Percentiles rank a stretch among this genome's conserved stretches.
Evolutionary conservation across 1,140 invertebrate genomes (phyloP).

Genomic region (Cydia amplana): DNA sequence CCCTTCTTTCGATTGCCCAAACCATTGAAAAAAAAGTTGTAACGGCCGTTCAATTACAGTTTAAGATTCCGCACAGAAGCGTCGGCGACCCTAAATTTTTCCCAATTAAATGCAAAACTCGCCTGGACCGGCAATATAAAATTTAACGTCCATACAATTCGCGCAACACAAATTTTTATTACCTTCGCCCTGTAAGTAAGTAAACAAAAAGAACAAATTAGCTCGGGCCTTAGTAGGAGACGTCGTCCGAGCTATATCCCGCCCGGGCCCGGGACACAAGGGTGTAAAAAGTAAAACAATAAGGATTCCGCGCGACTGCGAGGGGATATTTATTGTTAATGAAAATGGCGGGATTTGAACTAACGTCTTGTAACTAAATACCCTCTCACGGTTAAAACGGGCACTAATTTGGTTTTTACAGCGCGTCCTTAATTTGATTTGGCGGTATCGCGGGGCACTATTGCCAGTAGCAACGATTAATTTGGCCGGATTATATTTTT

Average conservation of each 20-base stretch:
- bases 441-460: constrained; percentile 77
- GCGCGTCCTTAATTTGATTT: constrained; percentile 81
- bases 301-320: constrained; percentile 74
- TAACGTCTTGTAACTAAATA: constrained; percentile 80
- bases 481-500: constrained; percentile 80
- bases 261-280: constrained; percentile 71
- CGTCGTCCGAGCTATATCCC: constrained; percentile 60
- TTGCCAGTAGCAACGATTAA: constrained; percentile 78
- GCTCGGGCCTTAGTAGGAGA: constrained; percentile 58
- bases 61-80: constrained; percentile 77
- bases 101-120: constrained; percentile 78
- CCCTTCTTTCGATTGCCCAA: constrained; percentile 56
- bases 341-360: constrained; percentile 80
- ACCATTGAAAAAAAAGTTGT: constrained; percentile 73
- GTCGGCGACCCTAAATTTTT: constrained; percentile 76
- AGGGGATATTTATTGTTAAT: constrained; percentile 81
- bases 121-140: constrained; percentile 69
- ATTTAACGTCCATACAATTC: constrained; percentile 78
- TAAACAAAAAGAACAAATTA: constrained; percentile 79
- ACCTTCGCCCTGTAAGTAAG: constrained; percentile 70
- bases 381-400: constrained; percentile 79
- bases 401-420: constrained; percentile 81
- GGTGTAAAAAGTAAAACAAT: constrained; percentile 80
- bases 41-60: constrained; percentile 74
- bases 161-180: constrained; percentile 79